Conservation (phyloP, 1,140 invertebrate species). For the Varroa destructor region DNA sequence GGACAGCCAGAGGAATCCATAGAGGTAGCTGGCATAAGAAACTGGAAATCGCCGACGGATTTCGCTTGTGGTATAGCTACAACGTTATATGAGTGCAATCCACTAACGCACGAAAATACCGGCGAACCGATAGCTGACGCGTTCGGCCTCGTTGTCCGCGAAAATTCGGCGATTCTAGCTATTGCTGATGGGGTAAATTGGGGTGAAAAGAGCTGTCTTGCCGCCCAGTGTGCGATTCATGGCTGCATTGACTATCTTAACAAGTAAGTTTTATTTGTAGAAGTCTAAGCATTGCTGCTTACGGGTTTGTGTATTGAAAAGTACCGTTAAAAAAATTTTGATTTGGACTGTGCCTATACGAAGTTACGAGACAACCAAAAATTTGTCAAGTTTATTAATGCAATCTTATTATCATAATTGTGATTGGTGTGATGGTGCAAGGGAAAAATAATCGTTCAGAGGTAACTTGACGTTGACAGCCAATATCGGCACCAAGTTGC, state of each 20-base stretch:
- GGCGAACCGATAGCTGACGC: slow-evolving; percentile 78
- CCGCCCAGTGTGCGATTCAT: slow-evolving; percentile 73
- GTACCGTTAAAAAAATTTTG: no score
- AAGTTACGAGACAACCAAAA: no score
- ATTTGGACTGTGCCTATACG: no score
- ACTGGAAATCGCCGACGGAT: slow-evolving; percentile 54
- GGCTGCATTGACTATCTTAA: slow-evolving; percentile 73
- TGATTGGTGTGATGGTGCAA: no score
- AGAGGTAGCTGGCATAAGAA: slow-evolving; percentile 50
- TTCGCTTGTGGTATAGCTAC: slow-evolving; percentile 53
- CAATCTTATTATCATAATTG: no score
- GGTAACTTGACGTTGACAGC: no score
- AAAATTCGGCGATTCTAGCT: slow-evolving; percentile 63
- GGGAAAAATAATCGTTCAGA: no score
- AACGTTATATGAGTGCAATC: slow-evolving; percentile 64
- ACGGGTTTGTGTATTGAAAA: no score
- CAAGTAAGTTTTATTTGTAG: slow-evolving; percentile 42
- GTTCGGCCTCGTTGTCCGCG: slow-evolving; percentile 64
- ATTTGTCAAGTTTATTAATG: no score
- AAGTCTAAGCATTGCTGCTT: no score
- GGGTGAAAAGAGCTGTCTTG: slow-evolving; percentile 73
- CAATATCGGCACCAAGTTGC: no score
- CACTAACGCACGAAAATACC: slow-evolving; percentile 55
- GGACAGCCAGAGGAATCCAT: slow-evolving; percentile 30
- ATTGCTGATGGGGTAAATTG: slow-evolving; percentile 87